Percentiles rank a stretch among this genome's conserved stretches.
These are phyloP conservation scores for Ranitomeya imitator DNA, from an alignment of 2,113 vertebrate genomes.

Conservation along the genomic window DNA sequence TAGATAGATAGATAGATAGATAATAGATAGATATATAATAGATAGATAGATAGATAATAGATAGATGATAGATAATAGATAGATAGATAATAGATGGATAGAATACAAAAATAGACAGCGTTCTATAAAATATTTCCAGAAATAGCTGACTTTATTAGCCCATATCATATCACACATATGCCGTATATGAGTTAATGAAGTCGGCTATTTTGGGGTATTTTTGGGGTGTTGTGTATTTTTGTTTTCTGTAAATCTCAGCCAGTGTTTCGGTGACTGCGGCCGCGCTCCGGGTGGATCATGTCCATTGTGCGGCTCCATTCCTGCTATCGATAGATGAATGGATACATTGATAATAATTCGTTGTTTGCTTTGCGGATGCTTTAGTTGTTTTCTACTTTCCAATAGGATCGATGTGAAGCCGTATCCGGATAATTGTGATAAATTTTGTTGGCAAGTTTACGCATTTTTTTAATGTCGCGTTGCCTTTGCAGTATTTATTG, in stretches of 20 bases:
- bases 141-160: no score
- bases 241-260: no score
- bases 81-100: not conserved
- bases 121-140: no score
- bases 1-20: constrained; percentile 7
- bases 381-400: not conserved
- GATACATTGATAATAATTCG: not conserved
- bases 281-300: no score
- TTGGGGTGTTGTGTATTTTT: no score
- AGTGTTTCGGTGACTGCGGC: no score
- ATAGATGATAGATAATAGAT: not conserved
- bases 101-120: not conserved
- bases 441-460: constrained; percentile 2
- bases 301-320: no score
- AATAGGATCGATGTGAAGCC: not conserved
- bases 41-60: not conserved
- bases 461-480: constrained; percentile 15
- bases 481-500: constrained; percentile 31
- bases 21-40: not conserved
- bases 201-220: no score
- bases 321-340: not conserved
- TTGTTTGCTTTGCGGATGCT: not conserved
- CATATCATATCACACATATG: no score
- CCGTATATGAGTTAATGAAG: no score
- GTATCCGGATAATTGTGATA: constrained; percentile 1